Evolutionary conservation across 1,140 invertebrate species (phyloP).

Genomic region (Drosophila ohnishii): DNA sequence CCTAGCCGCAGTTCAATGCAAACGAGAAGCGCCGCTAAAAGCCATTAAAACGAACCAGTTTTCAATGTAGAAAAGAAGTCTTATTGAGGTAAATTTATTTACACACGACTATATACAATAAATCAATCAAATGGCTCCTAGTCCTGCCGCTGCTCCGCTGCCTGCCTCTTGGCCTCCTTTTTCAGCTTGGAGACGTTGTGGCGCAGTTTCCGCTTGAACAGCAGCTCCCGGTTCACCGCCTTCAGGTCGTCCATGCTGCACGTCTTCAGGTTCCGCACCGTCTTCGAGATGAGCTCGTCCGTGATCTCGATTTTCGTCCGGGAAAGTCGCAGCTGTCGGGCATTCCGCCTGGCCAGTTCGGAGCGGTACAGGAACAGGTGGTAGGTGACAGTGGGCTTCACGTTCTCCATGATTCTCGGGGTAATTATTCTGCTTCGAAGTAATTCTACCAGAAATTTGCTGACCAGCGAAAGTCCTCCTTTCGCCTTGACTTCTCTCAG

Average conservation of each 20-base stretch:
- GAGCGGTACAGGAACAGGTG: conserved; percentile 70
- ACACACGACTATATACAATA: conserved; percentile 58
- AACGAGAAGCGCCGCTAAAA: conserved; percentile 64
- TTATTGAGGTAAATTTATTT: conserved; percentile 70
- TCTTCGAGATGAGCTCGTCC: conserved; percentile 71
- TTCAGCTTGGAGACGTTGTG: conserved; percentile 60
- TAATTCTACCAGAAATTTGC: background rate
- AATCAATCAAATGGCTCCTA: conserved; percentile 29
- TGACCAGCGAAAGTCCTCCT: conserved; percentile 41
- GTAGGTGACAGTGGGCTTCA: conserved; percentile 67
- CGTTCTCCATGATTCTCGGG: conserved; percentile 53
- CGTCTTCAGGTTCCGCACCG: conserved; percentile 65
- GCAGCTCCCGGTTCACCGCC: conserved; percentile 69
- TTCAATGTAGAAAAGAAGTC: conserved; percentile 50
- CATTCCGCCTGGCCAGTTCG: conserved; percentile 64
- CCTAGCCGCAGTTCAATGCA: conserved; percentile 71
- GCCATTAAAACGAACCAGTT: conserved; percentile 68
- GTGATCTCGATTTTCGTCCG: conserved; percentile 75
- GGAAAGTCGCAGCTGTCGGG: conserved; percentile 60
- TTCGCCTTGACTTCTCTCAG: conserved; percentile 40
- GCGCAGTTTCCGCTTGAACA: conserved; percentile 70
- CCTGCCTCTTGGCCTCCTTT: conserved; percentile 49
- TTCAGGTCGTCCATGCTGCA: conserved; percentile 75
- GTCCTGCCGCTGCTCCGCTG: conserved; percentile 6
- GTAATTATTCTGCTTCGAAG: background rate